Base-by-base conservation (phyloP, 2,113 vertebrate species). In the Nycticorax nycticorax region DNA sequence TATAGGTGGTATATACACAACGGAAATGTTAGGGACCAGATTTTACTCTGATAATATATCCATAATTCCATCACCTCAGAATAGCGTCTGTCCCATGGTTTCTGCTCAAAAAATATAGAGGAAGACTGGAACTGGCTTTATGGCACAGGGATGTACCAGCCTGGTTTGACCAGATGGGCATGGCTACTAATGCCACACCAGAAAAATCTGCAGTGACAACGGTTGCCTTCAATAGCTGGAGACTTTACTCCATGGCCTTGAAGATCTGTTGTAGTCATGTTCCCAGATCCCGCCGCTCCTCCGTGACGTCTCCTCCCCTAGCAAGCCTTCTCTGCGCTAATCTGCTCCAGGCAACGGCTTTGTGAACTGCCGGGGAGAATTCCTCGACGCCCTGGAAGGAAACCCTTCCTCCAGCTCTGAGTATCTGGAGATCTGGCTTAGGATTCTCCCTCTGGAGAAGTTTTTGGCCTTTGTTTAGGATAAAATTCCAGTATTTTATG, bases 401-500 rank as follows among this genome's bases (percentile, higher is more conserved):
- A 93, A 66, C 56, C 27, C 48, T 86, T 92, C 85, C 73, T 95
- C 39, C 47, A 64, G 20, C 69, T 77, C 52, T 52, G 67, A 83
- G 39, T 85, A 80, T 77, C 68, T 24, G 5, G n/a, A 95, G 85
- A 86, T 74, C 78, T 90, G 59, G 47, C 75, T 90, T 90, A 8
- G 33, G 82, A 80, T 86, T 94, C 47, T 94, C 85, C 78, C 87
- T 72, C 87, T 75, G 63, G 96, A 95, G 75, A 92, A 78, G 48
- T 21, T 92, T 92, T 66, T 96, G 94, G 84, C 78, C 56, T 76
- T 93, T 76, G 69, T 84, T 88, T 2, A 28, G 62, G 48, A 72
- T 96, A 89, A 92, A 95, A 96, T 96, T 96, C 96, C 94, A 96
- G 68, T 81, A 57, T 89, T 96, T 96, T 97, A 96, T 74, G 89